Percentiles rank a stretch among this genome's conserved stretches.
Evolutionary conservation across 2,797 vertebrate genomes (phyloP).

Genomic region (Danio kyathit): DNA sequence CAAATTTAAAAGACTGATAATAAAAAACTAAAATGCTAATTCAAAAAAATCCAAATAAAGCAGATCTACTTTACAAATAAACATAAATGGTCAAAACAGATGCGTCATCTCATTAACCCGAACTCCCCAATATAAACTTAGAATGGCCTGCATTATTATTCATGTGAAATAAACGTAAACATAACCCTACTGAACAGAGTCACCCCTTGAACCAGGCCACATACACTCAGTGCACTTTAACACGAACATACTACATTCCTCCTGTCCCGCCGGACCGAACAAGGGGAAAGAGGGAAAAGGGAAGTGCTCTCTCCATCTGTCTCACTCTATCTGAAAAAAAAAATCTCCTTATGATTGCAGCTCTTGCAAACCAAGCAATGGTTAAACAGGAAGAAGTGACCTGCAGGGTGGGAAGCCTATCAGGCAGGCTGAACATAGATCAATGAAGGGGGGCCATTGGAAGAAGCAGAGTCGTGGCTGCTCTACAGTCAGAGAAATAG

Average conservation of each 20-base stretch:
- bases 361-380: constrained; percentile 37
- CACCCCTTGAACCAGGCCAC: constrained; percentile 32
- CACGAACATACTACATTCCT: constrained; percentile 44
- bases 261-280: constrained; percentile 27
- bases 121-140: not conserved
- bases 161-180: not conserved
- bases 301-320: not conserved
- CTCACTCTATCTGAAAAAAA: constrained; percentile 24
- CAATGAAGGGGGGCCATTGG: constrained; percentile 54
- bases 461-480: constrained; percentile 42
- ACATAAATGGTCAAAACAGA: not conserved
- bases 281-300: constrained; percentile 27
- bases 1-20: not conserved
- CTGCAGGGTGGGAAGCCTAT: constrained; percentile 48
- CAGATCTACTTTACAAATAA: not conserved
- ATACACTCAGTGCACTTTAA: constrained; percentile 44
- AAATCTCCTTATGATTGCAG: constrained; percentile 7
- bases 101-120: constrained; percentile 14
- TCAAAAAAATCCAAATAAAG: not conserved
- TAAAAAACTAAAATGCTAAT: not conserved
- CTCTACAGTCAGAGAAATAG: constrained; percentile 36
- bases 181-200: constrained; percentile 3
- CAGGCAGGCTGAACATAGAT: constrained; percentile 49
- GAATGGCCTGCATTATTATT: not conserved
- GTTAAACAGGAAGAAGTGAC: constrained; percentile 54